A percentile compares a stretch with the other conserved stretches of the same genome.
phyloP scores from a whole-genome alignment of 2,797 vertebrate species.

The Amniataba percoides region DNA sequence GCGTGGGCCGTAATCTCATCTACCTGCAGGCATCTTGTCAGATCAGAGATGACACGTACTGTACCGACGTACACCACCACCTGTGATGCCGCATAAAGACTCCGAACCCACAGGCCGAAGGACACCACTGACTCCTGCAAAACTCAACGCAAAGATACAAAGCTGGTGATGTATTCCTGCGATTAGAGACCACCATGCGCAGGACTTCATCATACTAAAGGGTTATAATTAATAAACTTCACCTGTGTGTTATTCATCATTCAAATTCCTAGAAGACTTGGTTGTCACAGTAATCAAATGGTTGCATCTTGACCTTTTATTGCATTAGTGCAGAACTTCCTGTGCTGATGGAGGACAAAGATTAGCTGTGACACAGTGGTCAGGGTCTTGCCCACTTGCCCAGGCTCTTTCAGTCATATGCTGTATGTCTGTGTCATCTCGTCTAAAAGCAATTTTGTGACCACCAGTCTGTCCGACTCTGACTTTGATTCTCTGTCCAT shows the following conservation, averaged over 20 bases:
- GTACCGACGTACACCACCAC: conserved; percentile 31
- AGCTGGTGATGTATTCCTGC: not conserved
- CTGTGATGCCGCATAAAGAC: conserved; percentile 22
- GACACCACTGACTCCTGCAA: conserved; percentile 17
- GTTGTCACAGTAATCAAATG: not conserved
- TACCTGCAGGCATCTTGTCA: conserved; percentile 61
- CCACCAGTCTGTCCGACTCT: conserved; percentile 1
- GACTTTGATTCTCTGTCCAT: not conserved
- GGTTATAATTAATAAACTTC: too few species aligned
- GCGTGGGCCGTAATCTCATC: conserved; percentile 61
- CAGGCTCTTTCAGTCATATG: conserved; percentile 41
- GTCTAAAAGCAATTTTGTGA: conserved; percentile 3
- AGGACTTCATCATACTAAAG: not conserved
- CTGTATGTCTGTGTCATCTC: conserved; percentile 16
- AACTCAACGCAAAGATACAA: not conserved
- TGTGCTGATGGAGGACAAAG: conserved; percentile 4
- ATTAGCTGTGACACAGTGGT: conserved; percentile 38
- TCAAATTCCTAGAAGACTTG: not conserved
- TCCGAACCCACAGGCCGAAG: conserved; percentile 18
- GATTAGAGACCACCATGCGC: not conserved
- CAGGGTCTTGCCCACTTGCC: conserved; percentile 21
- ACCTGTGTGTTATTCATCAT: not conserved
- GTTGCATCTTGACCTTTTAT: conserved; percentile 29
- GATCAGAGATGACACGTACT: conserved; percentile 51
- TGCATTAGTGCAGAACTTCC: conserved; percentile 8